Conservation (phyloP, 1,140 invertebrate genomes). For the Tetranychus cinnabarinus region DNA sequence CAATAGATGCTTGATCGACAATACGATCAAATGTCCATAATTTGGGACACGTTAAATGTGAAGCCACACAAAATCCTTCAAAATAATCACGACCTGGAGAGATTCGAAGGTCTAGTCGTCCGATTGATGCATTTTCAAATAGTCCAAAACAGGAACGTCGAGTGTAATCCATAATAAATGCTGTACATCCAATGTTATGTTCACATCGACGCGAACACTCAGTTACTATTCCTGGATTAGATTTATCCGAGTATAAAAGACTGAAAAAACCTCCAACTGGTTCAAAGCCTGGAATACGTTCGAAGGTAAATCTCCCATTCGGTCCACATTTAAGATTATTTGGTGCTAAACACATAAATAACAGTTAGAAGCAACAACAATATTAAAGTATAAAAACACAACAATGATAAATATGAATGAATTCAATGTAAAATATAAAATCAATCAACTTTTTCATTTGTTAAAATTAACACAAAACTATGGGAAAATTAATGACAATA, state of each 20-base stretch:
- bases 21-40: conserved; percentile 26
- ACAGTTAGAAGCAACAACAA: not conserved
- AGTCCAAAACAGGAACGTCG: conserved; percentile 22
- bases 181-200: conserved; percentile 19
- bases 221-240: conserved; percentile 19
- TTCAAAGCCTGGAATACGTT: conserved; percentile 24
- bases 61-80: conserved; percentile 22
- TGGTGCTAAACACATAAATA: not conserved
- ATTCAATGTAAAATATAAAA: too few relatives aligned
- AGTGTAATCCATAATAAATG: conserved; percentile 24
- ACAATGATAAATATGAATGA: too few relatives aligned
- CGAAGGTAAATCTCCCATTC: conserved; percentile 20
- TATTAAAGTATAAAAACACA: too few relatives aligned
- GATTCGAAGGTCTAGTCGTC: conserved; percentile 19
- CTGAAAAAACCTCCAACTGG: conserved; percentile 17
- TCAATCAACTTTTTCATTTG: too few relatives aligned
- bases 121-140: conserved; percentile 17
- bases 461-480: too few relatives aligned
- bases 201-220: conserved; percentile 21
- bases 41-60: conserved; percentile 9
- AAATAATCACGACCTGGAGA: conserved; percentile 23
- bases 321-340: conserved; percentile 8
- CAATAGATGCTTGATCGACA: conserved; percentile 21
- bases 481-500: too few relatives aligned
- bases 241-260: conserved; percentile 16